These are phyloP conservation scores for Tromatobia lineatoria DNA, from an alignment of 2,888 invertebrate genomes.

Conservation along the genomic window DNA sequence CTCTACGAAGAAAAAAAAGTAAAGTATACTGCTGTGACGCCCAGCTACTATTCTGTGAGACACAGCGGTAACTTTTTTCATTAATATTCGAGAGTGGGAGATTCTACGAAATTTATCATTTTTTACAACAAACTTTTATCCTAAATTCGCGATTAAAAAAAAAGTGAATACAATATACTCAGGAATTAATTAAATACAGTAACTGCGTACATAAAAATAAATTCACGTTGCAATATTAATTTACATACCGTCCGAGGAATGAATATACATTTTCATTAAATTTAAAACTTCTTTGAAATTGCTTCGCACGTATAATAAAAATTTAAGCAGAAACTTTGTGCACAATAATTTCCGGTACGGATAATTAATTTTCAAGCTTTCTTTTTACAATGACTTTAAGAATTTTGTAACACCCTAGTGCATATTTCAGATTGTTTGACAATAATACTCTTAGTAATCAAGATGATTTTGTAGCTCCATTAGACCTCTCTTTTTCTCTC, in stretches of 20 bases:
- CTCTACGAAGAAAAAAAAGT: not conserved
- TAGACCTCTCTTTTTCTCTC: slow-evolving; percentile 13
- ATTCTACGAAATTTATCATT: not conserved
- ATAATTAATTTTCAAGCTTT: slow-evolving; percentile 65
- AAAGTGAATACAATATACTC: no score
- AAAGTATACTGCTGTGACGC: not conserved
- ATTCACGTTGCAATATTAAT: no score
- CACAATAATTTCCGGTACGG: slow-evolving; percentile 5
- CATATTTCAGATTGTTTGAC: slow-evolving; percentile 32
- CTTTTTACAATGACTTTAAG: slow-evolving; percentile 48
- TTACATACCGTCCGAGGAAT: no score
- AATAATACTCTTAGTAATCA: slow-evolving; percentile 13
- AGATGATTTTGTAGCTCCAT: slow-evolving; percentile 38
- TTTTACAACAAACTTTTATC: not conserved
- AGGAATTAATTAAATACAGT: no score
- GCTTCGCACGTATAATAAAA: not conserved
- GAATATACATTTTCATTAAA: no score
- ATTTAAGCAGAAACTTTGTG: not conserved
- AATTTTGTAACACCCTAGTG: not conserved
- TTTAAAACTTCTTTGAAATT: no score
- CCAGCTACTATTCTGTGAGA: not conserved
- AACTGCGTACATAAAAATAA: no score
- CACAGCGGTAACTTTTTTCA: not conserved
- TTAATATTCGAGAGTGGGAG: not conserved
- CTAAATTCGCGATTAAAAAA: not conserved